A percentile compares a stretch with the other conserved stretches of the same genome.
These are phyloP conservation scores for Penaeus vannamei DNA, from an alignment of 1,140 invertebrate genomes.

Conservation along the genomic window DNA sequence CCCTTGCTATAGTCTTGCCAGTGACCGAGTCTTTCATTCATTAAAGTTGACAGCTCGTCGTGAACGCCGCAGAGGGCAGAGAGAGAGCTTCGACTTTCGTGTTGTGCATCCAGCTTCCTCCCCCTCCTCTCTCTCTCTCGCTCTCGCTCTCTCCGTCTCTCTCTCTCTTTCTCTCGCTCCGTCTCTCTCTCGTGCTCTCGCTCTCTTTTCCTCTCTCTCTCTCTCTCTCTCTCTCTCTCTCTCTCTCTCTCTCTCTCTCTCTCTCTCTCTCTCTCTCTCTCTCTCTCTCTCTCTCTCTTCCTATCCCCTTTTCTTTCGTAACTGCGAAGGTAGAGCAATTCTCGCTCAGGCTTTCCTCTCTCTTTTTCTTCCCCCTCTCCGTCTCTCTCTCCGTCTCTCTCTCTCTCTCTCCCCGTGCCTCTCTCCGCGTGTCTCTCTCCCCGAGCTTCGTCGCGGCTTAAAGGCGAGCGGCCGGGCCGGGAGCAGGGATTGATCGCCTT, in stretches of 20 bases:
- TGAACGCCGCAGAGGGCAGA: constrained; percentile 43
- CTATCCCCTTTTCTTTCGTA: background rate
- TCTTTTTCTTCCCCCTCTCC: background rate
- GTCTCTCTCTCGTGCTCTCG: constrained; percentile 45
- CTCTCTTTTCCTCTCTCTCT: background rate
- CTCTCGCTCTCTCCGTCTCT: constrained; percentile 47
- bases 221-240: constrained; percentile 35
- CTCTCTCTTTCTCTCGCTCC: constrained; percentile 40
- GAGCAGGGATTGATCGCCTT: constrained; percentile 52
- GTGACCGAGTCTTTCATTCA: constrained; percentile 63
- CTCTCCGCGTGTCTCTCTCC: constrained; percentile 41
- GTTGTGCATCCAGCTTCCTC: constrained; percentile 35
- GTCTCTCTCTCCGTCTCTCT: constrained; percentile 2
- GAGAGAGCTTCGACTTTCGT: constrained; percentile 38
- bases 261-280: constrained; percentile 3
- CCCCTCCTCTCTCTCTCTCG: background rate
- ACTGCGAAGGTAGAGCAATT: no score
- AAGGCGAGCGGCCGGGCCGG: constrained; percentile 43
- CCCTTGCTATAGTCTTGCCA: constrained; percentile 45
- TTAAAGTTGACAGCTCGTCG: constrained; percentile 61
- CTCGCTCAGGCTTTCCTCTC: constrained; percentile 24
- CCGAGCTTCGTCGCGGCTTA: constrained; percentile 31
- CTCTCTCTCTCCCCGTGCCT: background rate
- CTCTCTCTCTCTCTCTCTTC: constrained; percentile 23
- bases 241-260: constrained; percentile 4